Conservation (phyloP, 2,113 vertebrate genomes). For the Nipponia nippon region DNA sequence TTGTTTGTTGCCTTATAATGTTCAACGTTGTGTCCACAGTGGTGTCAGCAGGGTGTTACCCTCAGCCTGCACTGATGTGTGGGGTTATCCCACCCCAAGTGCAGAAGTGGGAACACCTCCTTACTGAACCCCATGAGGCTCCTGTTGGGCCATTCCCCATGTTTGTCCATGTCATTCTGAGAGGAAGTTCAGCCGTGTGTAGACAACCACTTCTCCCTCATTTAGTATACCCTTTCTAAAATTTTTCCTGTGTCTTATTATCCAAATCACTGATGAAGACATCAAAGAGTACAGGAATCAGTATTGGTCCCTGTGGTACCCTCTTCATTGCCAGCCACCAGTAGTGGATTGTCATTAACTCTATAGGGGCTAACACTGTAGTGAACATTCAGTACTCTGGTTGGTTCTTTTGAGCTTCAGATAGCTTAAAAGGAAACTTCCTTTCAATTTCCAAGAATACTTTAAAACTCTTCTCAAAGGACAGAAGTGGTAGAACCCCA, state of each 20-base stretch:
- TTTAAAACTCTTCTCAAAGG: not conserved
- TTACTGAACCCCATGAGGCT: fast-evolving
- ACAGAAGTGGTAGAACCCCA: not conserved
- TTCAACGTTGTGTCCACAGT: fast-evolving
- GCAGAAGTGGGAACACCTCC: not conserved
- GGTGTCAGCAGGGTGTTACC: not conserved
- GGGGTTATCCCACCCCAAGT: not conserved
- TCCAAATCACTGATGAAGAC: not conserved
- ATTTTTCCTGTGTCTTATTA: not conserved
- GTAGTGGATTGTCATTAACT: not conserved
- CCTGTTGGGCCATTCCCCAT: not conserved
- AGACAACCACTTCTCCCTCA: not conserved
- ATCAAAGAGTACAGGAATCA: not conserved
- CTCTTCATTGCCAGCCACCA: not conserved
- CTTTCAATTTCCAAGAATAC: not conserved
- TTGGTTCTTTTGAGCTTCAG: not conserved
- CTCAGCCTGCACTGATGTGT: not conserved
- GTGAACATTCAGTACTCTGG: not conserved
- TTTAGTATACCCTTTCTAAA: not conserved
- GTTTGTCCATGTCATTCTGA: not conserved
- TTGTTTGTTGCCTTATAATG: not conserved
- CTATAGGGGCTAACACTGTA: not conserved
- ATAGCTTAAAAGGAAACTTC: not conserved
- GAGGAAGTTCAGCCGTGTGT: not conserved
- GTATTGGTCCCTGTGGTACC: not conserved